Base-by-base conservation (phyloP, 1,140 invertebrate species). In the Drosophila nikananu region DNA sequence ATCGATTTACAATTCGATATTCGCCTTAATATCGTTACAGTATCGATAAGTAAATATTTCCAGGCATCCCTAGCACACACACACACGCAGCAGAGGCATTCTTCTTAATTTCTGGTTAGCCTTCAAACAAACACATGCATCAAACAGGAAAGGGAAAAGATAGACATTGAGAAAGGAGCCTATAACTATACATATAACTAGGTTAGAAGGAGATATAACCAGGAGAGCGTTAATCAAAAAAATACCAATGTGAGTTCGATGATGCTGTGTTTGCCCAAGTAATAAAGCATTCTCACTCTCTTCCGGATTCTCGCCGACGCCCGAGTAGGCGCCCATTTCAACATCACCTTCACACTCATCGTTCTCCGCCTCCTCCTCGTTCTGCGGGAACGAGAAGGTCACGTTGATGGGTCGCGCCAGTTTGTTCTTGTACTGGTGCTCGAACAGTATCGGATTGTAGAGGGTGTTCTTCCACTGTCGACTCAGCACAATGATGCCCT, bases 391-490 rank as follows among this genome's bases (percentile, higher is more conserved):
- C 15, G 97, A 96, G 93, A 98, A 98, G 21, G 97, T 97, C 13
- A 98, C 97, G 92, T 97, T 98, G 60, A 97, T 94, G 17, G 97
- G 96, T 83, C 97, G 96, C 72, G 96, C 94, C 41, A 97, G 94
- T 91, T 97, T 96, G 57, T 95, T 96, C 94, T 98, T 98, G 86
- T 97, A 97, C 91, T 97, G 97, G 91, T 98, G 97, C 83, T 99
- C 97, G 57, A 98, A 94, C 39, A 99, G 94, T 52, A 98, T 94
- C 1, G 98, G 98, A 78, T 98, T 99, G 91, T 99, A 99, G 3
- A 99, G 93, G 5, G 98, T 97, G 93, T 98, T 99, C 93, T 99
- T 99, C 98, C 98, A 99, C 91, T 99, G 98, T 4, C 98, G 95
- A 83, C 97, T 98, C 21, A 99, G 92, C 49, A 98, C 97, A 91